phyloP scores from a whole-genome alignment of 1,140 invertebrate species.

The Whitmania pigra region DNA sequence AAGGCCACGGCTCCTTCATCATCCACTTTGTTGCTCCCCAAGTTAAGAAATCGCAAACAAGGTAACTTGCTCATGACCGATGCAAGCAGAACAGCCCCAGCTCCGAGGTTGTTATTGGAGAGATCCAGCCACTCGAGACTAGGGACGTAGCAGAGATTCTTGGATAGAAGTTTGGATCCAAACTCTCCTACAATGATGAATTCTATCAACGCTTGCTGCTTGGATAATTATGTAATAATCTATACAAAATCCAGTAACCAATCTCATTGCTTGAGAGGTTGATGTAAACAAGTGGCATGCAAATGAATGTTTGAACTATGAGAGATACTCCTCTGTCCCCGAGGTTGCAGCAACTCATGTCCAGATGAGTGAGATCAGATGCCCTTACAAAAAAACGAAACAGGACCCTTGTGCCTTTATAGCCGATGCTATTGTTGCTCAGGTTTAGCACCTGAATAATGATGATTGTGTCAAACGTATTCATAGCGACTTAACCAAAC shows the following conservation, averaged over 20 bases:
- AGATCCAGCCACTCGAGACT: conserved; percentile 25
- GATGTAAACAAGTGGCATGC: conserved; percentile 21
- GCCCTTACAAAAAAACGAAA: conserved; percentile 23
- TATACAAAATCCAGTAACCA: not conserved
- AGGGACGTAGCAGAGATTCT: conserved; percentile 22
- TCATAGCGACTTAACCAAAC: too few species aligned
- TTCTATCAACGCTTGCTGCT: too few species aligned
- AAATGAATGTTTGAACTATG: conserved; percentile 22
- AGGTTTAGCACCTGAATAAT: conserved; percentile 22
- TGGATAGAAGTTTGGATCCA: conserved; percentile 7
- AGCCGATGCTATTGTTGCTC: conserved; percentile 21
- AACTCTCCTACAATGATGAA: not conserved
- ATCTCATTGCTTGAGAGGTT: conserved; percentile 20
- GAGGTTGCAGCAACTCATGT: conserved; percentile 17
- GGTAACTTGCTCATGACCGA: conserved; percentile 11
- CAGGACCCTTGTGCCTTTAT: conserved; percentile 17
- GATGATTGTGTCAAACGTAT: not conserved
- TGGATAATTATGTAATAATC: too few species aligned
- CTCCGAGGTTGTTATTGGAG: conserved; percentile 20
- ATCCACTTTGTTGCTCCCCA: conserved; percentile 19
- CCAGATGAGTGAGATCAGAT: conserved; percentile 22
- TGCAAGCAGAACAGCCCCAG: conserved; percentile 15
- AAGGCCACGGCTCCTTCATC: conserved; percentile 18
- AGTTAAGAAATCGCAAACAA: conserved; percentile 19
- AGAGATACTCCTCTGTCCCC: conserved; percentile 18